Evolutionary conservation across 2,113 vertebrate species (phyloP).

Genomic region (Pollimyrus isidori): DNA sequence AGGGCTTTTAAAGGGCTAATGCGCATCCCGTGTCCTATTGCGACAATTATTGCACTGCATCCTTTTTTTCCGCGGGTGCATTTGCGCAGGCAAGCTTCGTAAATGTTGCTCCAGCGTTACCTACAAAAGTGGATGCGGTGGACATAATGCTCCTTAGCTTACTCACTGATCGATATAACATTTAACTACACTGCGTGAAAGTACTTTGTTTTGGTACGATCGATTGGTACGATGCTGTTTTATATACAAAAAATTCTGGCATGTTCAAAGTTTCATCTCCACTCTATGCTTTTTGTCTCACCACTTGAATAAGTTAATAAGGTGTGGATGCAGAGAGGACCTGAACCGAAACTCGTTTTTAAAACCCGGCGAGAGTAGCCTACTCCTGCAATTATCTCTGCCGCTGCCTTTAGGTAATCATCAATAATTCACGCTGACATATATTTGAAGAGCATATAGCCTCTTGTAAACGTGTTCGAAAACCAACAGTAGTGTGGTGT

Average conservation of each 20-base stretch:
- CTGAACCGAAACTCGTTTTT: background rate
- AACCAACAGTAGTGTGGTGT: background rate
- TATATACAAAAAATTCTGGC: background rate
- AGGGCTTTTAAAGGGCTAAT: conserved; percentile 57
- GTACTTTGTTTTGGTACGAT: background rate
- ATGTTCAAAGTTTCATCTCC: background rate
- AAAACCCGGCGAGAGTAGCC: background rate
- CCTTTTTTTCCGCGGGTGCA: background rate
- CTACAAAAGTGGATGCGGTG: background rate
- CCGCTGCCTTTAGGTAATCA: background rate
- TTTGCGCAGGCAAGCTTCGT: background rate
- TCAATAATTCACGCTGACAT: background rate
- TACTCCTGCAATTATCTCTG: background rate
- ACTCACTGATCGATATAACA: background rate
- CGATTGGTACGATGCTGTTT: background rate
- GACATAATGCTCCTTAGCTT: background rate
- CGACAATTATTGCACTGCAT: background rate
- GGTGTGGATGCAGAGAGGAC: background rate
- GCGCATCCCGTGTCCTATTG: conserved; percentile 9
- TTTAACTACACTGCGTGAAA: background rate
- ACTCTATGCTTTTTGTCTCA: background rate
- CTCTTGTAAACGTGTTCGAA: background rate
- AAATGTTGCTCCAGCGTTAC: background rate
- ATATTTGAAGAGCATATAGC: background rate
- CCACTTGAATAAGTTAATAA: background rate